A percentile compares a stretch with the other conserved stretches of the same genome.
Conservation (phyloP, 2,113 vertebrate species). For the Boleophthalmus pectinirostris region DNA sequence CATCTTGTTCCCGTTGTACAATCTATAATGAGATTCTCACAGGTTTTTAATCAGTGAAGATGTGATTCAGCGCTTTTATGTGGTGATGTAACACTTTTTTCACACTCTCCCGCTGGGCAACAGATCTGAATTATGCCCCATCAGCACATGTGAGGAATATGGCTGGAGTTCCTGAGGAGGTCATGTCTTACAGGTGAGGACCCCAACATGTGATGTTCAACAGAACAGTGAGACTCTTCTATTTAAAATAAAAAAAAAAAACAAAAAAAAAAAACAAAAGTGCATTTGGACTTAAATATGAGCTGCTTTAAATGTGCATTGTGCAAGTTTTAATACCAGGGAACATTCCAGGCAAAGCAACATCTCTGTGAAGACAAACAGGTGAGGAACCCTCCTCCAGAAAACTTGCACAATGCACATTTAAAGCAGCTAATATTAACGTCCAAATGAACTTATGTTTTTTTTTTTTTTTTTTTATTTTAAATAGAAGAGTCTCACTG, state of each 20-base stretch:
- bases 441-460: slow-evolving; percentile 35
- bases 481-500: slow-evolving; percentile 42
- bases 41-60: slow-evolving; percentile 13
- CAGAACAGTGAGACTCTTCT: slow-evolving; percentile 40
- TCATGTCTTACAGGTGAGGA: slow-evolving; percentile 36
- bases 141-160: slow-evolving; percentile 51
- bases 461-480: too few species aligned
- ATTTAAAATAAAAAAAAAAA: slow-evolving; percentile 35
- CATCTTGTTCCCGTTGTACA: neutral
- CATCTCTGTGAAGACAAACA: too few species aligned
- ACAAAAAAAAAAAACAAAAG: too few species aligned
- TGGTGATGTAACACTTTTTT: slow-evolving; percentile 45
- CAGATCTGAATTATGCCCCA: slow-evolving; percentile 48
- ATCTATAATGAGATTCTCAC: slow-evolving; percentile 2
- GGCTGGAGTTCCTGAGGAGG: slow-evolving; percentile 34
- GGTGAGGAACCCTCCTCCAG: too few species aligned
- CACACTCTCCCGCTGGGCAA: slow-evolving; percentile 32
- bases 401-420: too few species aligned
- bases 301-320: too few species aligned
- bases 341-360: too few species aligned
- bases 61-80: slow-evolving; percentile 22
- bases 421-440: too few species aligned
- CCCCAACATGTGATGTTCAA: slow-evolving; percentile 30
- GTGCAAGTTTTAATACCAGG: too few species aligned
- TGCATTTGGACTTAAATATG: slow-evolving; percentile 31